phyloP scores from a whole-genome alignment of 2,888 invertebrate species.

The Autographa gamma region DNA sequence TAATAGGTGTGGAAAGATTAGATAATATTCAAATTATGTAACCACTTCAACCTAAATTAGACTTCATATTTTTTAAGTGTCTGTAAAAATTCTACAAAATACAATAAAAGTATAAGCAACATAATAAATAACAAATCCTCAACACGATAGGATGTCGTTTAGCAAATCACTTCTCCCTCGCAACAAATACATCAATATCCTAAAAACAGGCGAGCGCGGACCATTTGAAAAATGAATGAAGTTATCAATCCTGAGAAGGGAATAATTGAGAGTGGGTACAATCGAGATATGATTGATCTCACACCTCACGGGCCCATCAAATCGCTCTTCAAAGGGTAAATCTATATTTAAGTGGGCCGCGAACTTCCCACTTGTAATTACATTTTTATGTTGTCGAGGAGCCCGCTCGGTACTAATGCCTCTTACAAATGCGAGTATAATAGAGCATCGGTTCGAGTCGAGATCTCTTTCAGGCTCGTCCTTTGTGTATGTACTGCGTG shows the following conservation, averaged over 20 bases:
- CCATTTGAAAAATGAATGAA: constrained; percentile 82
- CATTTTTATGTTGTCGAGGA: constrained; percentile 84
- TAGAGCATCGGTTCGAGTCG: constrained; percentile 66
- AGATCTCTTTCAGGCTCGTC: constrained; percentile 66
- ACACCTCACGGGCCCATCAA: constrained; percentile 82
- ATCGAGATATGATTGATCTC: constrained; percentile 87
- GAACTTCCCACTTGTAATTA: constrained; percentile 84
- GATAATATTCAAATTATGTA: too few species aligned
- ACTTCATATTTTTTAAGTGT: too few species aligned
- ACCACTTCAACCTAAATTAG: too few species aligned
- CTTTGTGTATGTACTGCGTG: constrained; percentile 39
- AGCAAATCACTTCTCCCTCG: constrained; percentile 52
- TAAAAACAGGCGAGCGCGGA: constrained; percentile 45
- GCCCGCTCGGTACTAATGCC: constrained; percentile 73
- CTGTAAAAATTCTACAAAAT: not conserved
- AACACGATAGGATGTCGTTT: constrained; percentile 47
- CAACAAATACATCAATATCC: constrained; percentile 60
- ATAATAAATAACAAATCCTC: constrained; percentile 33
- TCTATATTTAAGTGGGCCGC: constrained; percentile 85
- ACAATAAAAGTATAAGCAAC: not conserved
- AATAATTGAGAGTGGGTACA: constrained; percentile 83
- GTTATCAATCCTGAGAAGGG: constrained; percentile 78
- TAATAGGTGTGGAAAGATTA: too few species aligned
- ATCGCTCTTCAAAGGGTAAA: constrained; percentile 86
- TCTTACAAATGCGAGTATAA: constrained; percentile 84